Evolutionary conservation across 2,888 invertebrate species (phyloP).

Genomic region (Drosophila niveifrons): DNA sequence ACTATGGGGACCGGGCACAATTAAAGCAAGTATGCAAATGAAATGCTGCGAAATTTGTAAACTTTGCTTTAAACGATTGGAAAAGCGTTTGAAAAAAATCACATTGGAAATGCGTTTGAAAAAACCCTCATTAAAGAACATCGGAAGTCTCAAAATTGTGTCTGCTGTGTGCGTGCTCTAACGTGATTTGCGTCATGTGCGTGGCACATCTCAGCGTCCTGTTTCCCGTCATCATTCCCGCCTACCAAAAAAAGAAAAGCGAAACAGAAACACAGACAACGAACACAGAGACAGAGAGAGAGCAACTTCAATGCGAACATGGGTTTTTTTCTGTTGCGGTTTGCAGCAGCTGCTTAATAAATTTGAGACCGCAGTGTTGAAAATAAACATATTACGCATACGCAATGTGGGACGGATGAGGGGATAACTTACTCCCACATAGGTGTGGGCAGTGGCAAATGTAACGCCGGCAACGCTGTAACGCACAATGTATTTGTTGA

Average conservation of each 20-base stretch:
- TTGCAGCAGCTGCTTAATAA: conserved; percentile 71
- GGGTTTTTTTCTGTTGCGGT: conserved; percentile 22
- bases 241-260: not conserved
- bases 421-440: conserved; percentile 5
- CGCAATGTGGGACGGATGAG: conserved; percentile 53
- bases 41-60: not conserved
- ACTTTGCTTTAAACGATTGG: conserved; percentile 7
- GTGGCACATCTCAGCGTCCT: conserved; percentile 25
- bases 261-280: not conserved
- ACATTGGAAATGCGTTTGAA: no score
- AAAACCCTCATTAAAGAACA: conserved; percentile 13
- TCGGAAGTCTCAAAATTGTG: conserved; percentile 30
- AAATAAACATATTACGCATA: conserved; percentile 78
- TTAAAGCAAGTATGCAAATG: not conserved
- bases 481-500: conserved; percentile 78
- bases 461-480: conserved; percentile 33
- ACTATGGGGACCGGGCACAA: no score
- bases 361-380: conserved; percentile 58
- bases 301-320: conserved; percentile 27
- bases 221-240: conserved; percentile 4
- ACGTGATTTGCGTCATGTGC: conserved; percentile 48
- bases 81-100: not conserved
- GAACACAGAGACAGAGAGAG: conserved; percentile 15
- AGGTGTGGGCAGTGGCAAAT: conserved; percentile 31
- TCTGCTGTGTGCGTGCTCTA: conserved; percentile 39